Base-by-base conservation (phyloP, 2,797 vertebrate genomes). In the Sardinella longiceps region DNA sequence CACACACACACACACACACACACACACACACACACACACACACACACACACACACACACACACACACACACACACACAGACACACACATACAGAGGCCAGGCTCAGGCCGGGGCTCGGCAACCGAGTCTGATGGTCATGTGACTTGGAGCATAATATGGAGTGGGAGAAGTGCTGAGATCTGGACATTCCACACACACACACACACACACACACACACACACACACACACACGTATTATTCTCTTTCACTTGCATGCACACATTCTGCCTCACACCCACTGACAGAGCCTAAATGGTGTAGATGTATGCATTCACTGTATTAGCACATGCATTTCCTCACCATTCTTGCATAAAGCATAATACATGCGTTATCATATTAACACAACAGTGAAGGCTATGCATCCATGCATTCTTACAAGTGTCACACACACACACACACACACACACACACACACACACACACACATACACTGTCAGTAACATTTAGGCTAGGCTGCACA, bases 81-180 rank as follows among this genome's bases (percentile, higher is more conserved):
- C 56, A 60, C 56, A 60, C 56, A 60, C 56, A n/a, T 1, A 63
- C 1, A 63, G n/a, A n/a, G n/a, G n/a, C n/a, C n/a, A 12, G 28
- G 11, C 60, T n/a, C 60, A 30, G 60, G 60, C 60, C 60, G 11
- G 60, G 81, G 46, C 81, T 84, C 87, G 83, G 85, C 81, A 28
- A 33, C 1, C 0, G 28, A 25, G 28, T 63, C 11, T 63, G n/a
- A 60, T 28, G 37, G 53, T 84, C 81, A 87, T 84, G 85, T 87
- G 87, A 84, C 81, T 28, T 5, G 50, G 37, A 66, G 80, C 66
- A 81, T 82, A 83, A 82, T 84, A 81, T 84, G 50, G 51, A 77
- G 80, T 80, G 50, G 82, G 63, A 84, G 63, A 89, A 89, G 15
- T 84, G 84, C 87, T 89, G 83, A 84, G 85, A 80, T 85, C 84